Evolutionary conservation across 2,888 invertebrate genomes (phyloP), one percentile per base, ranked within the genome.

Genomic region (Diarsia rubi): DNA sequence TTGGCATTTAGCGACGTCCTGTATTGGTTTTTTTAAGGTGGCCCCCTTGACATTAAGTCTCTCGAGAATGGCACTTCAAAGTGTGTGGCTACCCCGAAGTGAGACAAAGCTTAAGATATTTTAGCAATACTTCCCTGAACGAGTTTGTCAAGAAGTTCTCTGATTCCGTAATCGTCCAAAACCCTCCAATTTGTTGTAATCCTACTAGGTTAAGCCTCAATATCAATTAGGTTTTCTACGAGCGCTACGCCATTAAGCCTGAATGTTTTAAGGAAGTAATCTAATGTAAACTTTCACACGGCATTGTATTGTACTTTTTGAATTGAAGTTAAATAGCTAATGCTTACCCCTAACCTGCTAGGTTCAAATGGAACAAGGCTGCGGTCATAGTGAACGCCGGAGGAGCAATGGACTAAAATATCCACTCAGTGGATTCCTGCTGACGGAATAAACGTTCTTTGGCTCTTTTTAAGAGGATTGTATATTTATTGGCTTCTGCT

Each of bases 121-220:
- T 54, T 2, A 11, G 3, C 12, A 44, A 6, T 1, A 44, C 11
- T 44, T 64, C 24, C 45, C 27, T 8, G 4, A 19, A 45, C 11
- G 8, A 8, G 3, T 19, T 8, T 19, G 14, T 19, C 21, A 21
- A 47, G 47, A 4, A 65, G 47, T 47, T n/a, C 2, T 42, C 11
- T 24, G 12, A 24, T 19, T 37, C 8, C 21, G 42, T 67, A 27
- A 64, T 68, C 42, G 27, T 21, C 24, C 9, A 27, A 24, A 68
- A 21, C 21, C 68, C 8, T 21, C 64, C 21, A 14, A 42, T 68
- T 27, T 2, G 5, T 3, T 42, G 42, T 21, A 21, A 67, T 12
- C 19, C 19, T 37, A 11, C 21, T 14, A 47, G 47, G 49, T 66
- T 52, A 69, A 44, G 27, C 69, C n/a, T 16, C 9, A 69, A 69